Evolutionary conservation across 2,888 invertebrate species (phyloP), one percentile per base, ranked within the genome.

Genomic region (Yponomeuta malinellus): DNA sequence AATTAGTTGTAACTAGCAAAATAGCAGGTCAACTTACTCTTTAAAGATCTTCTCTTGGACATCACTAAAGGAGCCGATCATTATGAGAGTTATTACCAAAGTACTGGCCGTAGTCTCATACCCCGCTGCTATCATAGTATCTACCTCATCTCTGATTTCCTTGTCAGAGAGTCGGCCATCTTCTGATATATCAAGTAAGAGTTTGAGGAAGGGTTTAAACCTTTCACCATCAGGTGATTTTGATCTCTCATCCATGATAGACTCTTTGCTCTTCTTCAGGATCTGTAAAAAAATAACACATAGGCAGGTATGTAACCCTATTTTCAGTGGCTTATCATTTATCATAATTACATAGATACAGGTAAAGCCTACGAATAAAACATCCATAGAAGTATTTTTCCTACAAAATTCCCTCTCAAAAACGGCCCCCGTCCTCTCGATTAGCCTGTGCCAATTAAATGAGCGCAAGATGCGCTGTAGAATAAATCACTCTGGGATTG

Each of bases 51-150:
- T 79, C 2, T 80, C 75, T 75, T 88, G 88, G 9, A 86, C 77
- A 69, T 84, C 77, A 43, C 81, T 83, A 73, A 85, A 76, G 0
- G 79, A 77, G 9, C 87, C 87, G 33, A 90, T 73, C 68, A 85
- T 73, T 71, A 85, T 76, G 68, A 88, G 74, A 1, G 80, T 75
- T 73, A 81, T 85, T 63, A 80, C 77, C n/a, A 83, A 76, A 12
- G 80, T 78, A 12, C 79, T 80, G 0, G 79, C 82, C 29, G 86
- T 81, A 0, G 89, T 89, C 67, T 89, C 83, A 76, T 86, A 83
- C 73, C 92, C 93, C 9, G 90, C 91, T 69, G 89, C 82, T 75
- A 91, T 85, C 75, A 93, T 88, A 2, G 89, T 89, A 71, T 88
- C 85, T 10, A 93, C 87, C 79, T 92, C 91, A 71, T 92, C 86